These are phyloP conservation scores for Eristalis tenax DNA, from an alignment of 2,888 invertebrate genomes.

Conservation along the genomic window DNA sequence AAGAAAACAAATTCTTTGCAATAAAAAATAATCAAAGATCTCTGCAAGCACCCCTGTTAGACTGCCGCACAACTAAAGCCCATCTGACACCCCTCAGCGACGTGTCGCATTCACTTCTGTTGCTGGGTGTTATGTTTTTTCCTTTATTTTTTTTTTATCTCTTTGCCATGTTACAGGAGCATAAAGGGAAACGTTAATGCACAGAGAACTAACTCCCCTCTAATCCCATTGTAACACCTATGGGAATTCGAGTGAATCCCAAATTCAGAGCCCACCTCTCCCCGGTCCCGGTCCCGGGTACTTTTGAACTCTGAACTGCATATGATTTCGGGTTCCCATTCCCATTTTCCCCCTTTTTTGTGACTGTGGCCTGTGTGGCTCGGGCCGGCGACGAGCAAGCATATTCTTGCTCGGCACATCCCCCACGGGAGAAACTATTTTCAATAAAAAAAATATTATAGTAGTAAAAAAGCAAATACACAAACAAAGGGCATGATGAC, in stretches of 20 bases:
- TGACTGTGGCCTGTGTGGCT: not conserved
- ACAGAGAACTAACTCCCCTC: conserved; percentile 62
- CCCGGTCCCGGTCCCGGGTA: conserved; percentile 10
- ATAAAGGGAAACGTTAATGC: conserved; percentile 65
- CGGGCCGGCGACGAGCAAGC: conserved; percentile 18
- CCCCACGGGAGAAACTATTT: conserved; percentile 62
- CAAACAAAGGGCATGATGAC: not conserved
- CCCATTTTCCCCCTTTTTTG: conserved; percentile 32
- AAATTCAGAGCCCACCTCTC: conserved; percentile 50
- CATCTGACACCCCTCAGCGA: conserved; percentile 32
- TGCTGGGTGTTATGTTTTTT: conserved; percentile 28
- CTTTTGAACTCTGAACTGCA: conserved; percentile 62
- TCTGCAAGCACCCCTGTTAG: conserved; percentile 48
- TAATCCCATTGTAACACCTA: conserved; percentile 69
- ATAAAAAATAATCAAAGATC: conserved; percentile 72
- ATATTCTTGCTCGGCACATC: conserved; percentile 37
- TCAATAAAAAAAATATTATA: conserved; percentile 51
- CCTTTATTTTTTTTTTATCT: not conserved
- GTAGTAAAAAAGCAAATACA: conserved; percentile 42
- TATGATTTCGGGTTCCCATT: conserved; percentile 49
- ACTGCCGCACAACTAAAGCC: conserved; percentile 33
- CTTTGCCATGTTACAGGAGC: conserved; percentile 50
- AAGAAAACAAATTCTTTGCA: conserved; percentile 66
- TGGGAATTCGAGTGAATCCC: conserved; percentile 63
- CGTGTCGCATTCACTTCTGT: conserved; percentile 58